phyloP scores from a whole-genome alignment of 2,113 vertebrate genomes.

The Nyctereutes procyonoides region DNA sequence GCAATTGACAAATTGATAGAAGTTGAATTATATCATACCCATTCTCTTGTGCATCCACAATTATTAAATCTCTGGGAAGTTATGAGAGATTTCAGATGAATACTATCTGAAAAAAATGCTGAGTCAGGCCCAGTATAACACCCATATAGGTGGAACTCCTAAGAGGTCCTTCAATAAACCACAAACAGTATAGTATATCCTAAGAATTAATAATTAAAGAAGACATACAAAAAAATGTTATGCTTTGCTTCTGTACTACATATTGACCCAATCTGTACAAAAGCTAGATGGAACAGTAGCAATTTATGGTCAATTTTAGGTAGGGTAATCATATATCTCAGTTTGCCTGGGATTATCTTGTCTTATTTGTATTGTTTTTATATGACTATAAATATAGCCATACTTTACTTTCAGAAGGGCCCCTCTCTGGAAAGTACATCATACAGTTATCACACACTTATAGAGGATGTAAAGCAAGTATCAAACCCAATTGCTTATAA shows the following conservation, averaged over 20 bases:
- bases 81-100: not conserved
- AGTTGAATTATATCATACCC: not conserved
- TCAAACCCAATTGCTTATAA: not conserved
- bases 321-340: not conserved
- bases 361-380: not conserved
- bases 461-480: not conserved
- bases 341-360: not conserved
- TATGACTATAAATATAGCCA: not conserved
- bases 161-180: not conserved
- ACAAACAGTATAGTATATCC: not conserved
- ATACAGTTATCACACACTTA: not conserved
- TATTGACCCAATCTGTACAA: not conserved
- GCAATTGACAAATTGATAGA: not conserved
- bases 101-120: not conserved
- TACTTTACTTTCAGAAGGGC: not conserved
- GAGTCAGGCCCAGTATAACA: not conserved
- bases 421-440: not conserved
- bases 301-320: not conserved
- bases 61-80: not conserved
- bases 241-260: not conserved
- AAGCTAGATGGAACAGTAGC: not conserved
- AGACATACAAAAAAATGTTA: not conserved
- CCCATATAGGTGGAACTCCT: not conserved
- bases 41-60: not conserved
- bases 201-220: not conserved